Base-by-base conservation (phyloP, 92 coral and sea anemone genomes). In the Zoanthus sociatus region DNA sequence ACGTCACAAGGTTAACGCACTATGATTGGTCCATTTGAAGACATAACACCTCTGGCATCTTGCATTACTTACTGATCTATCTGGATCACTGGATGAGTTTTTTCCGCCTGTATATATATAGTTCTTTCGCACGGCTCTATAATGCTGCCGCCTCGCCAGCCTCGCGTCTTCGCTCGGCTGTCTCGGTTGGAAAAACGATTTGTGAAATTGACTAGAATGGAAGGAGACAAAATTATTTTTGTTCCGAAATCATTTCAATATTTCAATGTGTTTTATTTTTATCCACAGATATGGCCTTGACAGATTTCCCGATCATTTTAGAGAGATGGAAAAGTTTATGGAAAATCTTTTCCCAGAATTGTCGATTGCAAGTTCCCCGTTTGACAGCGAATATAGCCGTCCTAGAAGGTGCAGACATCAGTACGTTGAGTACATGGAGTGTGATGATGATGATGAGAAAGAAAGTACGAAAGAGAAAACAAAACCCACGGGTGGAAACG, bases 271-370 rank as follows among this genome's bases (percentile, higher is more conserved):
- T 66, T 13, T 63, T 78, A 26, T 64, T 18, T 10, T 63, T 26
- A 26, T 26, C 7, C 48, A 9, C 63, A 81, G 85, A 1, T 14
- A 68, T 63, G 75, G 85, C 18, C 16, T 44, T 31, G 85, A 81
- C 15, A 67, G 45, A 66, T 81, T 73, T 60, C 85, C 85, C 26
- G 67, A 60, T 45, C 85, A 67, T 74, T 81, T 81, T 74, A 81
- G 32, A 66, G 85, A 81, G 30, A 26, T 81, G 85, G 85, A 81
- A 69, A 46, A 69, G 46, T 10, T 81, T 18, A 81, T 67, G 85
- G 74, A 64, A 20, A 67, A 81, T 53, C 20, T 81, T 81, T 81
- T 45, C 9, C 76, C 85, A 64, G 75, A 75, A 26, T 5, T 81
- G 21, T 81, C 63, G 75, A 81, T 32, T 26, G n/a, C 21, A 58